These are phyloP conservation scores for Remorina albescens DNA, from an alignment of 2,797 vertebrate genomes.

Conservation along the genomic window DNA sequence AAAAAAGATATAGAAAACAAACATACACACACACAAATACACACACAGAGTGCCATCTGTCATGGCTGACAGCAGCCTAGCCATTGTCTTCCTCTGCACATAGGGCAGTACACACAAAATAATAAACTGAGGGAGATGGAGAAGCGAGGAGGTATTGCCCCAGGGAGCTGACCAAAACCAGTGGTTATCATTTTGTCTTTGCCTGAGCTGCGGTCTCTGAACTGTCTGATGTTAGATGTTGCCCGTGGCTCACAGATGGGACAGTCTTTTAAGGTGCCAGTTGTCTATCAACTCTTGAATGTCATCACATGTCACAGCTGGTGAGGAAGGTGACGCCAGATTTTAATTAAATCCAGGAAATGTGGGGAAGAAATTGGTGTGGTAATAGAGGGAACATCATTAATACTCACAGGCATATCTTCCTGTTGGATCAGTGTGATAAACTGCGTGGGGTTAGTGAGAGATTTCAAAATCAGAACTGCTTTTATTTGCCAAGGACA, in stretches of 20 bases:
- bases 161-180: constrained; percentile 47
- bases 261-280: constrained; percentile 34
- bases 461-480: constrained; percentile 18
- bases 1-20: constrained; percentile 56
- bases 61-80: constrained; percentile 74
- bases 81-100: constrained; percentile 73
- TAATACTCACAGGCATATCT: constrained; percentile 45
- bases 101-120: constrained; percentile 73
- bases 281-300: constrained; percentile 57
- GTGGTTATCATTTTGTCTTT: constrained; percentile 42
- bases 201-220: constrained; percentile 14
- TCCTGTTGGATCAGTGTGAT: constrained; percentile 34
- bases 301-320: constrained; percentile 53
- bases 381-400: constrained; percentile 26
- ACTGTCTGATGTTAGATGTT: constrained; percentile 2
- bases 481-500: constrained; percentile 47
- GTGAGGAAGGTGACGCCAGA: constrained; percentile 25
- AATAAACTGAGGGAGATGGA: constrained; percentile 65
- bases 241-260: constrained; percentile 42
- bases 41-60: constrained; percentile 75
- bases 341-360: constrained; percentile 58
- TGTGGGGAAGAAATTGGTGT: constrained; percentile 6
- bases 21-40: constrained; percentile 41
- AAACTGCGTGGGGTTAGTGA: constrained; percentile 27
- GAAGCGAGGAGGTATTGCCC: constrained; percentile 35